These are phyloP conservation scores for Pandemis cinnamomeana DNA, from an alignment of 2,888 invertebrate species.

Conservation along the genomic window DNA sequence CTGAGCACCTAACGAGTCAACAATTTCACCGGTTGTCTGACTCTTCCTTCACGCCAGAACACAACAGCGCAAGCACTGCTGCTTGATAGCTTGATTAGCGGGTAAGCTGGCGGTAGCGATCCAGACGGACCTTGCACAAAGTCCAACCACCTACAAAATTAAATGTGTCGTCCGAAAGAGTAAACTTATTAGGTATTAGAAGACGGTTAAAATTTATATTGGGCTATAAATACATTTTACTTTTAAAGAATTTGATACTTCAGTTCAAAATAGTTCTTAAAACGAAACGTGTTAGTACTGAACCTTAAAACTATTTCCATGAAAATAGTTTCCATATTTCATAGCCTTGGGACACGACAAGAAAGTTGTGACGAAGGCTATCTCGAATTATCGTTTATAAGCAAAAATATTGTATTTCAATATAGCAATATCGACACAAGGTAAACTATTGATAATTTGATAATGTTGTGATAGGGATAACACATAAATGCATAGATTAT, in stretches of 20 bases:
- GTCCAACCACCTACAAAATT: too few species aligned
- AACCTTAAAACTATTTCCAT: constrained; percentile 19
- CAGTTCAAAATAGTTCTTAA: constrained; percentile 38
- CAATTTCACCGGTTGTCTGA: too few species aligned
- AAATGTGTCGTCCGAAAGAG: too few species aligned
- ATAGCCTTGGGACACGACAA: constrained; percentile 37
- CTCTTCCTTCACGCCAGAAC: too few species aligned
- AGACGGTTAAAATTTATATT: background rate
- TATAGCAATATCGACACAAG: background rate
- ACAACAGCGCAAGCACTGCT: too few species aligned
- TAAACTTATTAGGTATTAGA: background rate
- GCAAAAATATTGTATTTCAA: background rate
- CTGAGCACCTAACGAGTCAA: too few species aligned
- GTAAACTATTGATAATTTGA: constrained; percentile 1
- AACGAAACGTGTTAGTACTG: background rate
- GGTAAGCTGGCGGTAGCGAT: too few species aligned
- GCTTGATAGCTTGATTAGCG: too few species aligned
- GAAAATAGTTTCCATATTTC: constrained; percentile 36
- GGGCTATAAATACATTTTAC: background rate
- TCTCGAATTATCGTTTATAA: background rate
- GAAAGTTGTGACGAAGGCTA: constrained; percentile 11
- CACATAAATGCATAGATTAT: constrained; percentile 6
- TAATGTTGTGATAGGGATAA: background rate
- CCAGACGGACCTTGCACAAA: too few species aligned
- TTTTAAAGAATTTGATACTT: constrained; percentile 16